Evolutionary conservation across 1,140 invertebrate species (phyloP).

Genomic region (Lamellibrachia luymesi): DNA sequence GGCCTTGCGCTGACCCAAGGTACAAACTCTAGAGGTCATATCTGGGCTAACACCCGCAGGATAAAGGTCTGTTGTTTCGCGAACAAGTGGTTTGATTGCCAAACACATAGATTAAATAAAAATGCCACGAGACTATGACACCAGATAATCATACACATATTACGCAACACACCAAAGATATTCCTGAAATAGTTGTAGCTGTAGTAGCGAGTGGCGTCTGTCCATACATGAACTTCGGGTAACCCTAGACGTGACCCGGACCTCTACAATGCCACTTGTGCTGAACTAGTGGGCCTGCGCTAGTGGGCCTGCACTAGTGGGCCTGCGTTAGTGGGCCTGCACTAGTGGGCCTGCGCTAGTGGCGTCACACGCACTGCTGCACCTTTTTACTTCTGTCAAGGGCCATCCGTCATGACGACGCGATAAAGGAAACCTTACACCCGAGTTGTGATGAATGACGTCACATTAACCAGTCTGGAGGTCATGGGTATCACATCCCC

Average conservation of each 20-base stretch:
- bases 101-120: neutral
- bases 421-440: neutral
- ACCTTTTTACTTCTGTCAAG: neutral
- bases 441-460: neutral
- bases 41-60: neutral
- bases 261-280: too few relatives aligned
- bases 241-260: too few relatives aligned
- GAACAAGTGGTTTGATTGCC: neutral
- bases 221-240: too few relatives aligned
- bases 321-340: too few relatives aligned
- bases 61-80: neutral
- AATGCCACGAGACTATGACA: neutral
- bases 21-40: neutral
- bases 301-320: too few relatives aligned
- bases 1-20: neutral
- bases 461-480: neutral
- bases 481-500: neutral
- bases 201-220: neutral
- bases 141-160: neutral
- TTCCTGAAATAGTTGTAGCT: neutral
- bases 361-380: too few relatives aligned
- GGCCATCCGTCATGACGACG: neutral
- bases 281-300: too few relatives aligned
- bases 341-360: too few relatives aligned
- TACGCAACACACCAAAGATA: neutral